Base-by-base conservation (phyloP, 2,797 vertebrate species). In the Tympanoctomys barrerae region DNA sequence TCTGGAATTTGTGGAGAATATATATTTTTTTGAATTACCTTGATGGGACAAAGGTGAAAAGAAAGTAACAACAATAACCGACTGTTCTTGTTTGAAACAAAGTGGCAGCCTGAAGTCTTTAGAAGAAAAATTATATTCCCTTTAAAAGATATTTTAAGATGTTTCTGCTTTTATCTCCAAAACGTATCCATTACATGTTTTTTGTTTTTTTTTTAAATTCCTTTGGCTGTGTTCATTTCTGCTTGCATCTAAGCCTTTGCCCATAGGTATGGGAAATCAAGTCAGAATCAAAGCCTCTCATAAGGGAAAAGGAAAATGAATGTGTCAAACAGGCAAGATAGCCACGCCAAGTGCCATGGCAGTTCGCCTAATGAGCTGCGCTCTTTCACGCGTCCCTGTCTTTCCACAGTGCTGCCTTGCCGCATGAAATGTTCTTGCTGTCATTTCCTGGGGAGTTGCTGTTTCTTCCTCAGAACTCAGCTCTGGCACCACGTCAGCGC, bases 131-230 rank as follows among this genome's bases (percentile, higher is more conserved):
- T 79, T 82, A 71, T 75, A 61, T 87, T 94, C 71, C 96, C 96
- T 79, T 91, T 71, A 94, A 93, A 94, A 77, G 90, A 79, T 89
- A 79, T 81, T 94, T 89, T 87, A 94, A 95, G 89, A 94, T 91
- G 57, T 77, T 94, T 96, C 80, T 71, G 71, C 95, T 95, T 97
- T 96, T 59, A 96, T 98, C 85, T 94, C 87, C 77, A 90, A 95
- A 96, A 94, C 46, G 54, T 91, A 96, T 87, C 66, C 77, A 90
- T 89, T 93, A 75, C 42, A 92, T 36, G 52, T 52, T 39, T 39
- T 52, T 39, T 39, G 39, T 39, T 39, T 39, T 39, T 95, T 96
- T 96, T 85, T 18, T 93, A 94, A 61, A 3, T 96, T 92, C 54
- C 7, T 81, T 70, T 82, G 96, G 92, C 91, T 73, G 82, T 92